Evolutionary conservation across 1,140 invertebrate species (phyloP).

Genomic region (Orchestia grillus): DNA sequence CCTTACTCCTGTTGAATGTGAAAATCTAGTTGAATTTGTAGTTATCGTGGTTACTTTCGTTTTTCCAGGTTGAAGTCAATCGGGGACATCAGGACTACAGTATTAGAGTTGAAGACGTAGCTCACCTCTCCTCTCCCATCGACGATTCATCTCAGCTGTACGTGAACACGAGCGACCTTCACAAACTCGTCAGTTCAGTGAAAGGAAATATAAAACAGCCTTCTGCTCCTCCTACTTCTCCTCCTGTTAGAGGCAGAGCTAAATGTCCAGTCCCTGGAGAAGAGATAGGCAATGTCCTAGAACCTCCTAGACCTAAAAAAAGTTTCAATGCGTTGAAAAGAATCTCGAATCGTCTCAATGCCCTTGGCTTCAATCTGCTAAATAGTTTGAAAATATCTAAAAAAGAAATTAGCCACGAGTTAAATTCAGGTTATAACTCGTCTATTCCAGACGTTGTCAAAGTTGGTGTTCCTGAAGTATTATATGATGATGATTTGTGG

Average conservation of each 20-base stretch:
- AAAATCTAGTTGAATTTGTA: neutral
- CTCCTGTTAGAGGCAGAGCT: neutral
- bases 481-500: constrained; percentile 38
- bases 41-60: neutral
- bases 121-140: constrained; percentile 35
- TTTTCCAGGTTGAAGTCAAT: neutral
- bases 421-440: neutral
- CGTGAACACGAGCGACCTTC: constrained; percentile 57
- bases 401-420: neutral
- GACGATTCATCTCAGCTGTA: constrained; percentile 57
- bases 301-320: neutral
- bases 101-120: constrained; percentile 45
- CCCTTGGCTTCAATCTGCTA: neutral
- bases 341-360: neutral
- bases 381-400: neutral
- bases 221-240: neutral
- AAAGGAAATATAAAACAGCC: constrained; percentile 1
- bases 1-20: neutral
- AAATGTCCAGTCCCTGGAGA: constrained; percentile 13
- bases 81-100: constrained; percentile 21
- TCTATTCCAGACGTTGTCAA: constrained; percentile 3
- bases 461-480: neutral
- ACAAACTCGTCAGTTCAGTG: constrained; percentile 55
- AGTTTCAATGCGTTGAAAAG: neutral
- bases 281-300: neutral